Conservation (phyloP, 1,140 invertebrate genomes). For the Ylistrum balloti region DNA sequence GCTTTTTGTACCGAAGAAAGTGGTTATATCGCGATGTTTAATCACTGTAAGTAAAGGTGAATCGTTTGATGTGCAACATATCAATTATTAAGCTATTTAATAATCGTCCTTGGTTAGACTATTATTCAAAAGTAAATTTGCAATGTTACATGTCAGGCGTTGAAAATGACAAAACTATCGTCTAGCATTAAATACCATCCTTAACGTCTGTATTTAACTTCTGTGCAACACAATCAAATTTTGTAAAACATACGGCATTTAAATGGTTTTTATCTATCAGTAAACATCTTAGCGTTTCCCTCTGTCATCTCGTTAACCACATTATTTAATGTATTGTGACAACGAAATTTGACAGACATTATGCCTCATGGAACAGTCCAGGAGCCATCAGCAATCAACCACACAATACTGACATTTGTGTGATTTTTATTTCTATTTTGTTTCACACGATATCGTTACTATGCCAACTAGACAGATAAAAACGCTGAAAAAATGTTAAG, state of each 20-base stretch:
- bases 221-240: background rate
- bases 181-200: no score
- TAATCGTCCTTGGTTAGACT: no score
- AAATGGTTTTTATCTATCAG: background rate
- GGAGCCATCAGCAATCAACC: background rate
- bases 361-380: background rate
- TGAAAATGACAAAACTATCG: no score
- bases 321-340: background rate
- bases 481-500: background rate
- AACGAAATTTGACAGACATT: background rate
- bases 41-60: no score
- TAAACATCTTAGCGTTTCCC: background rate
- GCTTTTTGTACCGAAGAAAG: no score
- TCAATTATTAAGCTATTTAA: no score
- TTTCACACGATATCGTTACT: background rate
- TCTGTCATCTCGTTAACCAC: background rate
- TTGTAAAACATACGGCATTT: background rate
- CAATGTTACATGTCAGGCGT: no score
- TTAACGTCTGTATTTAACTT: no score
- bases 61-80: no score
- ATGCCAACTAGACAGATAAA: conserved; percentile 28
- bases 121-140: no score
- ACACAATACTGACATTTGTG: background rate
- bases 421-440: background rate
- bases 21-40: no score